Percentiles rank a stretch among this genome's conserved stretches.
phyloP scores from a whole-genome alignment of 2,797 vertebrate species.

The Eptatretus atami region DNA sequence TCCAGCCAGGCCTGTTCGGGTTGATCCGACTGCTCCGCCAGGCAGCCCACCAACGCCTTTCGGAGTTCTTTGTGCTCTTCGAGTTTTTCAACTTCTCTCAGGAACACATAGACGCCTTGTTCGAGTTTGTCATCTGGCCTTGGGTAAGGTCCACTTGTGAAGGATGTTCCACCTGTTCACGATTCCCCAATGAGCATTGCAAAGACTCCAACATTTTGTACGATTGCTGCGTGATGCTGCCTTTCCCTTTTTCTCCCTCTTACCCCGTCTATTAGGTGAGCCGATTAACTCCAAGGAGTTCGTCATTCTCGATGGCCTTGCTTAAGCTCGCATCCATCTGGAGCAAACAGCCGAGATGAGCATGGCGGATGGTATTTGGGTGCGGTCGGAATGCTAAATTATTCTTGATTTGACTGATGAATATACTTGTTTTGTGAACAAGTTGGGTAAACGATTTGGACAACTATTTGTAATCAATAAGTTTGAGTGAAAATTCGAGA shows the following conservation, averaged over 20 bases:
- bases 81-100: constrained; percentile 37
- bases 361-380: background rate
- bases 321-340: constrained; percentile 57
- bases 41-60: constrained; percentile 42
- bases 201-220: background rate
- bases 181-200: background rate
- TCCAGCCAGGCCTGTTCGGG: constrained; percentile 40
- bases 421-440: no score
- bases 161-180: background rate
- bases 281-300: constrained; percentile 48
- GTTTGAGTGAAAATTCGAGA: no score
- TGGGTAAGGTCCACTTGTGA: constrained; percentile 23
- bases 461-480: no score
- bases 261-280: constrained; percentile 22
- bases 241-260: constrained; percentile 1
- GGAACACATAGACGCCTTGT: constrained; percentile 55
- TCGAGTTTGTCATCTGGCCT: constrained; percentile 51
- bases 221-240: background rate
- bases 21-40: constrained; percentile 66
- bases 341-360: constrained; percentile 54
- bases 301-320: constrained; percentile 54
- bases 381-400: no score
- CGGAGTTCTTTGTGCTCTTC: constrained; percentile 44
- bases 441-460: no score
- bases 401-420: no score